These are phyloP conservation scores for Euplexia lucipara DNA, from an alignment of 2,888 invertebrate genomes.

Conservation along the genomic window DNA sequence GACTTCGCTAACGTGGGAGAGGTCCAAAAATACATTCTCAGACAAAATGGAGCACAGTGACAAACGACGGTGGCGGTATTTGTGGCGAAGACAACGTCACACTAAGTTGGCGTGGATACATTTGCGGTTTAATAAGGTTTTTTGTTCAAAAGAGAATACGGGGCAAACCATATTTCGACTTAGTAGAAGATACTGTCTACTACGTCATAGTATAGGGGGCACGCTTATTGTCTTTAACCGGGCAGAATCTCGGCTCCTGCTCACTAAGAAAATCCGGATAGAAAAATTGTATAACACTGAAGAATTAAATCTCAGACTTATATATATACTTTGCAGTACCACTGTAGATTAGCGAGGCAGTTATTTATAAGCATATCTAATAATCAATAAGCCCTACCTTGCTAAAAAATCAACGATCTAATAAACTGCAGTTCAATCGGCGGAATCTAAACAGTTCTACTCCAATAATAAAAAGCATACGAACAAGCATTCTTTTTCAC, in stretches of 20 bases:
- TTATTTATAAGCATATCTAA: too few species aligned
- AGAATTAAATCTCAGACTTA: too few species aligned
- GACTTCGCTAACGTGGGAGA: conserved; percentile 44
- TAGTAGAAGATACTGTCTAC: too few species aligned
- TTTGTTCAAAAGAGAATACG: not conserved
- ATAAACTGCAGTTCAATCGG: not conserved
- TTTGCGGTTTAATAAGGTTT: conserved; percentile 21
- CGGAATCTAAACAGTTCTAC: not conserved
- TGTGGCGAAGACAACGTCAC: conserved; percentile 26
- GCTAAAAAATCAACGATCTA: too few species aligned
- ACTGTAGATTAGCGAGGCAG: too few species aligned
- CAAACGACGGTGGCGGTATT: conserved; percentile 32
- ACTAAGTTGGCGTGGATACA: conserved; percentile 25
- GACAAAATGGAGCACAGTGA: conserved; percentile 43
- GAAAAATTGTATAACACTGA: too few species aligned
- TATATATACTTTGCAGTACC: too few species aligned
- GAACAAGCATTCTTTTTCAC: not conserved
- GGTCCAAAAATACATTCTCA: conserved; percentile 49
- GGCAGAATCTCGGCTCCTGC: too few species aligned
- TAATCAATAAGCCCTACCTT: too few species aligned
- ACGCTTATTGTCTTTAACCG: too few species aligned
- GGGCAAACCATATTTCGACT: not conserved
- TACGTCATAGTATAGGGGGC: too few species aligned
- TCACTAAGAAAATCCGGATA: too few species aligned
- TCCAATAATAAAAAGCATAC: not conserved